Evolutionary conservation across 2,113 vertebrate species (phyloP).

Genomic region (Notechis scutatus): DNA sequence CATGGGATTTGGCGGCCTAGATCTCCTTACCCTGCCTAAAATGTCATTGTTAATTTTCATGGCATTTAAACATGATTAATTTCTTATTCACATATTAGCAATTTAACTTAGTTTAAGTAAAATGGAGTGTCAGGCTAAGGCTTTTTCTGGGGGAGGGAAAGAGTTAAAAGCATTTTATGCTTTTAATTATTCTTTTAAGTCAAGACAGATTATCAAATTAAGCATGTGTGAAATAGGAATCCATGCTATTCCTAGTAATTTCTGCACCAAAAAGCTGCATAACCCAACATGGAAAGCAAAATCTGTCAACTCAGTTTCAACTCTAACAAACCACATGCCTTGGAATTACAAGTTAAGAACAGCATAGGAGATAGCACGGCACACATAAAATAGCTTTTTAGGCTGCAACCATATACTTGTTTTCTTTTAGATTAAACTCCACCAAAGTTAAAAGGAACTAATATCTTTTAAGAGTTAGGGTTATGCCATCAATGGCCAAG

Average conservation of each 20-base stretch:
- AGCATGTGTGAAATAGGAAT: neutral
- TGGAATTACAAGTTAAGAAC: neutral
- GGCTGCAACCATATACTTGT: neutral
- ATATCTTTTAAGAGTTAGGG: neutral
- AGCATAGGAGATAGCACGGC: neutral
- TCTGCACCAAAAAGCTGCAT: neutral
- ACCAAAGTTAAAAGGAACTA: neutral
- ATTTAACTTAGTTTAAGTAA: neutral
- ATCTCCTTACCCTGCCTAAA: neutral
- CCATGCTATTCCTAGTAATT: neutral
- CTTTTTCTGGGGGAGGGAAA: neutral
- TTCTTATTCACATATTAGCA: neutral
- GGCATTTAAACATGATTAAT: neutral
- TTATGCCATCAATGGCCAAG: neutral
- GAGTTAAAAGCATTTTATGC: neutral
- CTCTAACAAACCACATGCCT: neutral
- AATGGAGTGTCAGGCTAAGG: neutral
- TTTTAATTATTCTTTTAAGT: neutral
- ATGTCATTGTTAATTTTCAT: neutral
- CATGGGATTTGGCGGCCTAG: neutral
- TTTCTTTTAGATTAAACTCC: neutral
- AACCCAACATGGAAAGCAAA: neutral
- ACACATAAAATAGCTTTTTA: neutral
- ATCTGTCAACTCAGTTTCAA: neutral
- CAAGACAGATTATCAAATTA: neutral